Evolutionary conservation across 2,888 invertebrate genomes (phyloP).

Genomic region (Mactromeris polynyma): DNA sequence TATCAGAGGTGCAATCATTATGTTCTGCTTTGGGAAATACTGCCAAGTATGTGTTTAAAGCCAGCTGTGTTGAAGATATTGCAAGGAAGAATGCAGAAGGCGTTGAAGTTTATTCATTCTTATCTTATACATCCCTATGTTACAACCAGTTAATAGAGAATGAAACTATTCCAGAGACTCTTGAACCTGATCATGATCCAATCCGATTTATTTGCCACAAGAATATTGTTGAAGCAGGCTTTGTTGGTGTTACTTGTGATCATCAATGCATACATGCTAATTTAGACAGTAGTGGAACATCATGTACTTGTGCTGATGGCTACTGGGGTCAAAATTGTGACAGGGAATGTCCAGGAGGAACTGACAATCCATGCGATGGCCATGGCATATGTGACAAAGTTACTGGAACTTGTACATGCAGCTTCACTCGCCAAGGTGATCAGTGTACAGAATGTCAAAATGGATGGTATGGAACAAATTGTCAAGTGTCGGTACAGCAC

Average conservation of each 20-base stretch:
- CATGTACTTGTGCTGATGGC: constrained; percentile 72
- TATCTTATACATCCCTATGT: constrained; percentile 49
- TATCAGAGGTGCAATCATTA: not conserved
- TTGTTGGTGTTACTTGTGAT: constrained; percentile 57
- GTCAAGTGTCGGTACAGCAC: constrained; percentile 64
- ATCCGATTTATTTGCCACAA: constrained; percentile 37
- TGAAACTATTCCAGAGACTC: constrained; percentile 10
- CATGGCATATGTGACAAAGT: constrained; percentile 72
- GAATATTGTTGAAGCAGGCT: constrained; percentile 48
- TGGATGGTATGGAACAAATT: constrained; percentile 73
- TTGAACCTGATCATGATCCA: constrained; percentile 21
- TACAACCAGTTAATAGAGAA: constrained; percentile 38
- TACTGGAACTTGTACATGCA: constrained; percentile 74
- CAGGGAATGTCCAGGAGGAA: constrained; percentile 73
- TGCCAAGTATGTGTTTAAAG: constrained; percentile 25
- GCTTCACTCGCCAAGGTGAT: constrained; percentile 63
- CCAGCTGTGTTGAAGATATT: constrained; percentile 47
- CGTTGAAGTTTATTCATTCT: constrained; percentile 27
- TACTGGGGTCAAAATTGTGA: constrained; percentile 76
- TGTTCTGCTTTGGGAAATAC: constrained; percentile 38
- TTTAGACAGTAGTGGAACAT: constrained; percentile 9
- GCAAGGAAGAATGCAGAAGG: constrained; percentile 20
- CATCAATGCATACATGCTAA: constrained; percentile 60
- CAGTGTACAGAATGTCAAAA: constrained; percentile 69
- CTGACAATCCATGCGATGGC: constrained; percentile 67